phyloP scores from a whole-genome alignment of 2,888 invertebrate species.

The Smittia aterrima region DNA sequence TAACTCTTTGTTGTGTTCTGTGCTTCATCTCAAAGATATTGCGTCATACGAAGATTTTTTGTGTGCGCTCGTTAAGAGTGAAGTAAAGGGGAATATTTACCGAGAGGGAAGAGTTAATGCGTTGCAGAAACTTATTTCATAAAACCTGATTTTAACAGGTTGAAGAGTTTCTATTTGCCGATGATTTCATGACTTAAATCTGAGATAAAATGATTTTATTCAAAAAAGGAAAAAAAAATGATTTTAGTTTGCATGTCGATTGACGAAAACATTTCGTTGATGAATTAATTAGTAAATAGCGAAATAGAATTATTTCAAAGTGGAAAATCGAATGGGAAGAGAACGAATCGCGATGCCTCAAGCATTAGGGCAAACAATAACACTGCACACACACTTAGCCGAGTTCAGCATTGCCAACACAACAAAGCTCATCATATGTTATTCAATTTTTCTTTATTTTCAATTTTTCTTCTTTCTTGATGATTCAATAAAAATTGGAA shows the following conservation, averaged over 20 bases:
- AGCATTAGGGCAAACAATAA: neutral
- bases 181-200: too few relatives aligned
- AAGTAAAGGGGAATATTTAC: neutral
- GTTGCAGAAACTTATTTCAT: neutral
- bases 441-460: slow-evolving; percentile 40
- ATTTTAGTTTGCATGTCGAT: neutral
- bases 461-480: slow-evolving; percentile 26
- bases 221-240: too few relatives aligned
- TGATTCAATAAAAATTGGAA: slow-evolving; percentile 14
- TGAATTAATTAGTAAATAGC: neutral
- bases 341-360: neutral
- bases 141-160: neutral
- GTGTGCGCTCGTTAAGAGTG: neutral
- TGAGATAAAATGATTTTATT: neutral
- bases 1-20: neutral
- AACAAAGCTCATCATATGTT: slow-evolving; percentile 24
- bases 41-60: neutral
- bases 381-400: neutral
- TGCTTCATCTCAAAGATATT: neutral
- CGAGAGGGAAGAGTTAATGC: neutral
- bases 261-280: neutral
- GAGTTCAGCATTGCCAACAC: slow-evolving; percentile 15
- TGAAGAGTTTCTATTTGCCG: too few relatives aligned
- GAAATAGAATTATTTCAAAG: neutral
- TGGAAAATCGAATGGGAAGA: neutral